Conservation (phyloP, 1,140 invertebrate genomes). For the Rhagoletis pomonella region DNA sequence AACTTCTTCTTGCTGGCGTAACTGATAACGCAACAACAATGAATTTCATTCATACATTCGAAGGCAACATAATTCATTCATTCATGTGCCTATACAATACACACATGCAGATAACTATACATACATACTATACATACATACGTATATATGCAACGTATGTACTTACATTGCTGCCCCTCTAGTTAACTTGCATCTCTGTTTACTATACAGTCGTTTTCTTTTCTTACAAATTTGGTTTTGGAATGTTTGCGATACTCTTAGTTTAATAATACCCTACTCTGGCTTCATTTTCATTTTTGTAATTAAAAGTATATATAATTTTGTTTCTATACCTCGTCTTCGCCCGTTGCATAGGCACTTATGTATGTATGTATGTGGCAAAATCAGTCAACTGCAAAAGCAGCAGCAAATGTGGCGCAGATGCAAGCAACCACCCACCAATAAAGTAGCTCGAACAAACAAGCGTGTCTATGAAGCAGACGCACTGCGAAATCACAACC, state of each 20-base stretch:
- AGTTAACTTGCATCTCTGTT: not conserved
- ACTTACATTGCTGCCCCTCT: too few relatives aligned
- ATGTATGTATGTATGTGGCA: not conserved
- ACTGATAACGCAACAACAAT: conserved; percentile 35
- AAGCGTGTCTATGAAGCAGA: not conserved
- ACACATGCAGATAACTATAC: not conserved
- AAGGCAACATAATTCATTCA: conserved; percentile 20
- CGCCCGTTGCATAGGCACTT: not conserved
- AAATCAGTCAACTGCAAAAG: conserved; percentile 7
- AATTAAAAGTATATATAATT: not conserved
- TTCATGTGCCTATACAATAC: not conserved
- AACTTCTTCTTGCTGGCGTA: not conserved
- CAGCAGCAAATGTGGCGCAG: conserved; percentile 28
- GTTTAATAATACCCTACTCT: not conserved
- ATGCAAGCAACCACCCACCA: conserved; percentile 32
- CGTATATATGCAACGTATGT: too few relatives aligned
- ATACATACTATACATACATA: not conserved
- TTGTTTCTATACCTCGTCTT: too few relatives aligned
- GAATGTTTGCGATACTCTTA: not conserved
- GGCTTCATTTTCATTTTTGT: conserved; percentile 38
- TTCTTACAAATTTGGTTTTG: not conserved
- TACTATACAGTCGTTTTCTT: not conserved
- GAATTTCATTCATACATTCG: conserved; percentile 38
- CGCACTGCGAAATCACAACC: conserved; percentile 45
- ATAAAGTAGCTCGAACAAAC: not conserved